These are phyloP conservation scores for Aphelinus certus DNA, from an alignment of 1,140 invertebrate species.

Conservation along the genomic window DNA sequence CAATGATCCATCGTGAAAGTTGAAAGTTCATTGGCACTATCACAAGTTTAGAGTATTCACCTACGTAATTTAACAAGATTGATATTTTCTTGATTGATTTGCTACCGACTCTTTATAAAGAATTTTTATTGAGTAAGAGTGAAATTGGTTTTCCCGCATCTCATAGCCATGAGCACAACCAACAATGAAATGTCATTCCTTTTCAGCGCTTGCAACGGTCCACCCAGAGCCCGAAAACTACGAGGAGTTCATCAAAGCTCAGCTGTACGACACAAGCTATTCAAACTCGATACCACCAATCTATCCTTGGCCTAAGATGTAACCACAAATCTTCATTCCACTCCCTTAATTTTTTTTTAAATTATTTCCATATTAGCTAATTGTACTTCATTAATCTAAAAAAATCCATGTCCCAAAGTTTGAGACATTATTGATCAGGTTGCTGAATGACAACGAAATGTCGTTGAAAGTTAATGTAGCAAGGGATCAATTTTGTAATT, in stretches of 20 bases:
- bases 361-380: slow-evolving; percentile 46
- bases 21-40: no score
- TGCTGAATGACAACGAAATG: neutral
- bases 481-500: slow-evolving; percentile 10
- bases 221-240: slow-evolving; percentile 81
- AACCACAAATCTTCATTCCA: slow-evolving; percentile 34
- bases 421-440: neutral
- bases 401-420: neutral
- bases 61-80: no score
- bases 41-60: no score
- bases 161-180: no score
- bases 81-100: no score
- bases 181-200: no score
- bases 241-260: slow-evolving; percentile 79
- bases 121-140: no score
- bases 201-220: slow-evolving; percentile 77
- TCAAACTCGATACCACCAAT: slow-evolving; percentile 72
- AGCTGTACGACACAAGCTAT: slow-evolving; percentile 83
- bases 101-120: no score
- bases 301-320: slow-evolving; percentile 73
- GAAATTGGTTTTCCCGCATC: no score
- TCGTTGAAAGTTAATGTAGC: neutral
- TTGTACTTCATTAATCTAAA: slow-evolving; percentile 26
- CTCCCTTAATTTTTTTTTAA: slow-evolving; percentile 27
- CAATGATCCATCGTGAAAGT: no score